Evolutionary conservation across 2,888 invertebrate genomes (phyloP).

Genomic region (Melanophora roralis): DNA sequence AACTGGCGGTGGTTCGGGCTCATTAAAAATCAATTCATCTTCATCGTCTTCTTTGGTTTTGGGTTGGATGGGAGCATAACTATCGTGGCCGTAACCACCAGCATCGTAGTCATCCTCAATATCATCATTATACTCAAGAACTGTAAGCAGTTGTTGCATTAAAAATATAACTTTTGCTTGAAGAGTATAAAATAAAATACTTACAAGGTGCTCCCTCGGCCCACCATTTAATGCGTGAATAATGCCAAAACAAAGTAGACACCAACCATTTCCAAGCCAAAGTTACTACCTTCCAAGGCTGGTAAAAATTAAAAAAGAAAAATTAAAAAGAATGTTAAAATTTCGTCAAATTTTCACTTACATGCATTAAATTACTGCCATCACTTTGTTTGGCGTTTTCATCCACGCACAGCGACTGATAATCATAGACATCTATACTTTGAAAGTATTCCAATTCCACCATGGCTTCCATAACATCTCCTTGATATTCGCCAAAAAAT

Average conservation of each 20-base stretch:
- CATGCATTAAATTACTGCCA: conserved; percentile 69
- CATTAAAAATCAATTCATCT: conserved; percentile 76
- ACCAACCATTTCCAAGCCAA: conserved; percentile 77
- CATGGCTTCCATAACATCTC: conserved; percentile 87
- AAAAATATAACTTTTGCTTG: not conserved
- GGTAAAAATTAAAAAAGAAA: conserved; percentile 56
- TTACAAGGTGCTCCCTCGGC: conserved; percentile 75
- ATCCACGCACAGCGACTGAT: conserved; percentile 86
- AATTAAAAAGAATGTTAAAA: not conserved
- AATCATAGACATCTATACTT: conserved; percentile 88
- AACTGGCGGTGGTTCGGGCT: conserved; percentile 71
- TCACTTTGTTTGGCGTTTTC: conserved; percentile 73
- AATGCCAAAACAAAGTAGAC: conserved; percentile 75
- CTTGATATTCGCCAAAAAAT: conserved; percentile 89
- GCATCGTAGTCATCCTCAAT: conserved; percentile 77
- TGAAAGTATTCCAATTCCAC: conserved; percentile 85
- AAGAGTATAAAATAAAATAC: conserved; percentile 43
- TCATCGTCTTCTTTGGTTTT: conserved; percentile 72
- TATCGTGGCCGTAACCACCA: conserved; percentile 65
- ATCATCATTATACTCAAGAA: conserved; percentile 77
- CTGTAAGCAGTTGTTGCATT: conserved; percentile 61
- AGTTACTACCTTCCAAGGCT: conserved; percentile 76
- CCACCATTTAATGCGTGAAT: conserved; percentile 74
- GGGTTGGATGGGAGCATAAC: conserved; percentile 64
- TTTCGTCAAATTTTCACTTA: conserved; percentile 63